phyloP scores from a whole-genome alignment of 1,140 invertebrate genomes.

The Drosophila quadrilineata region DNA sequence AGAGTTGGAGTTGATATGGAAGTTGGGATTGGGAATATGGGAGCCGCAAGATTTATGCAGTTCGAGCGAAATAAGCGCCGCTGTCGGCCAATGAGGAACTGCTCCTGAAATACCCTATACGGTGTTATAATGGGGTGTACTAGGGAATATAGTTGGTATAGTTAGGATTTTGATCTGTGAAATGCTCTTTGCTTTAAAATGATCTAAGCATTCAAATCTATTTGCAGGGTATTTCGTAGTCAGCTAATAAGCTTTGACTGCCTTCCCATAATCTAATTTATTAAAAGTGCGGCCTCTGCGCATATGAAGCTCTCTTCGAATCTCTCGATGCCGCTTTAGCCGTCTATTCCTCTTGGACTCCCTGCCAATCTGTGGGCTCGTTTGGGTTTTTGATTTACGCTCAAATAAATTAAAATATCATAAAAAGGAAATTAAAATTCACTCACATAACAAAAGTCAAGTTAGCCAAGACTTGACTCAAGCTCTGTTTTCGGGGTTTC shows the following conservation, averaged over 20 bases:
- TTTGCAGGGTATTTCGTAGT: neutral
- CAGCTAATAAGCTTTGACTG: neutral
- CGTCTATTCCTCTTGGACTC: too few relatives aligned
- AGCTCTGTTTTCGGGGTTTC: conserved; percentile 5
- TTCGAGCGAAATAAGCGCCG: conserved; percentile 69
- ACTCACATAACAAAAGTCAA: conserved; percentile 66
- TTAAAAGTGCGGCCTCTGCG: conserved; percentile 71
- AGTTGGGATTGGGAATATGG: neutral
- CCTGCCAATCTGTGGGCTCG: conserved; percentile 38
- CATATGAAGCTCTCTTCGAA: too few relatives aligned
- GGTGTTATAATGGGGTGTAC: neutral
- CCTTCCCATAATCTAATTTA: conserved; percentile 67
- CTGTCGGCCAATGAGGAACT: conserved; percentile 3
- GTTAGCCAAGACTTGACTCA: conserved; percentile 1
- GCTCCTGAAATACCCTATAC: conserved; percentile 7
- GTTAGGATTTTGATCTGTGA: too few relatives aligned
- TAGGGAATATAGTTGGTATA: too few relatives aligned
- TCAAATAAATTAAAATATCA: conserved; percentile 81
- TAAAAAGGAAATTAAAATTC: conserved; percentile 82
- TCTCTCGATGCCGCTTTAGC: too few relatives aligned
- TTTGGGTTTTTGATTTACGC: conserved; percentile 80
- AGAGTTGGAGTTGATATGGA: too few relatives aligned
- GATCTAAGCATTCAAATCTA: too few relatives aligned
- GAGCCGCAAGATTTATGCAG: conserved; percentile 68
- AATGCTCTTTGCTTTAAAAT: neutral